Evolutionary conservation across 1,140 invertebrate species (phyloP).

Genomic region (Goniozus legneri): DNA sequence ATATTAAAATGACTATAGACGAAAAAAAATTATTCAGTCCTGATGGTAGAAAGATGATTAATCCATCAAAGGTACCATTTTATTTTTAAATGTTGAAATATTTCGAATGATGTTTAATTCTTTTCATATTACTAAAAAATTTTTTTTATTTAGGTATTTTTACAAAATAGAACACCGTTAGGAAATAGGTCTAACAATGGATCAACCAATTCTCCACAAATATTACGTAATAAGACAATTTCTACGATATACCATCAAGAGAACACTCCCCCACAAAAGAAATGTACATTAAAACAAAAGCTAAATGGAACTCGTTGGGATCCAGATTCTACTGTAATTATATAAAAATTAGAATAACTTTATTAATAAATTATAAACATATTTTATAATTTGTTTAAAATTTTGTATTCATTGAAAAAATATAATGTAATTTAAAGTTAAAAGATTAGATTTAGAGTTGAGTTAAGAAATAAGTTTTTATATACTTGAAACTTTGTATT

Average conservation of each 20-base stretch:
- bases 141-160: constrained; percentile 5
- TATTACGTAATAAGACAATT: constrained; percentile 25
- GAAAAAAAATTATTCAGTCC: constrained; percentile 17
- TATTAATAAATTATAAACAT: constrained; percentile 3
- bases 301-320: constrained; percentile 38
- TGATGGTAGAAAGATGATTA: constrained; percentile 15
- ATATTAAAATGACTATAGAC: constrained; percentile 15
- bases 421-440: too few relatives aligned
- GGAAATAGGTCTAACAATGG: constrained; percentile 40
- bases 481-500: too few relatives aligned
- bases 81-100: background rate
- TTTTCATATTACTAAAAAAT: constrained; percentile 1
- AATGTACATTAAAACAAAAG: constrained; percentile 24
- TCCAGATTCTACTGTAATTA: constrained; percentile 38
- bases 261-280: constrained; percentile 39
- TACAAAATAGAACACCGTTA: constrained; percentile 41
- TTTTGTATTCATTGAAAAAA: constrained; percentile 1
- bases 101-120: background rate
- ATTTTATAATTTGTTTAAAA: background rate
- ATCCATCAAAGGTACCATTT: constrained; percentile 20
- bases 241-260: constrained; percentile 32
- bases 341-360: constrained; percentile 27
- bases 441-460: too few relatives aligned
- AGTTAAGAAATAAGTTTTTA: too few relatives aligned
- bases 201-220: constrained; percentile 24